Evolutionary conservation across 2,888 invertebrate genomes (phyloP).

Genomic region (Fissipunctia ypsillon): DNA sequence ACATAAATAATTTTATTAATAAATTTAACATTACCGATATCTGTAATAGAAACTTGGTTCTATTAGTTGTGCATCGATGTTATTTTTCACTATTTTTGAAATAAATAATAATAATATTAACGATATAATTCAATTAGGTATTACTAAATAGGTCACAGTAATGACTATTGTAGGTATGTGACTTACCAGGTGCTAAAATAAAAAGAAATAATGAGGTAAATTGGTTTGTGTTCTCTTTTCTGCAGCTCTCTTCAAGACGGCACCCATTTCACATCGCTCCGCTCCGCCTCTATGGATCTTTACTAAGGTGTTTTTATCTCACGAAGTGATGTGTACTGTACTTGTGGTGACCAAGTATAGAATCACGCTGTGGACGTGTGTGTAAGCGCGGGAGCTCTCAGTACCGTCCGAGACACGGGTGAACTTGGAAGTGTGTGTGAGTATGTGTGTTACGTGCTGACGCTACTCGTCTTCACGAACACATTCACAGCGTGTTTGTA

Average conservation of each 20-base stretch:
- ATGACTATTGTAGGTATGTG: not conserved
- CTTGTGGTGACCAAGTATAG: too few species aligned
- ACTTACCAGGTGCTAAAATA: slow-evolving; percentile 7
- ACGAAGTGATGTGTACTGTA: too few species aligned
- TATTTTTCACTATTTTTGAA: not conserved
- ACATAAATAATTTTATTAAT: not conserved
- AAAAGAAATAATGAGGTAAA: not conserved
- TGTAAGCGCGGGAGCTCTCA: too few species aligned
- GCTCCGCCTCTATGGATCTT: not conserved
- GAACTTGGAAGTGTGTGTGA: too few species aligned
- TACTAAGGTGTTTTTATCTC: too few species aligned
- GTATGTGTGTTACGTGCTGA: too few species aligned
- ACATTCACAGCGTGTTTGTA: too few species aligned
- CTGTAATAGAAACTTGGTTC: slow-evolving; percentile 6
- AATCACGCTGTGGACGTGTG: too few species aligned
- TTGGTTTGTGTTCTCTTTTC: not conserved
- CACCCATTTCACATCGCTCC: not conserved
- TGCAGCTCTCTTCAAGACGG: not conserved
- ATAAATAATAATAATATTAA: too few species aligned
- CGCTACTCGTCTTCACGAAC: too few species aligned
- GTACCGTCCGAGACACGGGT: too few species aligned
- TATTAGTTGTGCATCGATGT: not conserved
- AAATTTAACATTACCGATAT: not conserved
- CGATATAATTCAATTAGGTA: too few species aligned
- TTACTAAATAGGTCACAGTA: not conserved